Evolutionary conservation across 2,888 invertebrate species (phyloP), one percentile per base, ranked within the genome.

Genomic region (Luperina testacea): DNA sequence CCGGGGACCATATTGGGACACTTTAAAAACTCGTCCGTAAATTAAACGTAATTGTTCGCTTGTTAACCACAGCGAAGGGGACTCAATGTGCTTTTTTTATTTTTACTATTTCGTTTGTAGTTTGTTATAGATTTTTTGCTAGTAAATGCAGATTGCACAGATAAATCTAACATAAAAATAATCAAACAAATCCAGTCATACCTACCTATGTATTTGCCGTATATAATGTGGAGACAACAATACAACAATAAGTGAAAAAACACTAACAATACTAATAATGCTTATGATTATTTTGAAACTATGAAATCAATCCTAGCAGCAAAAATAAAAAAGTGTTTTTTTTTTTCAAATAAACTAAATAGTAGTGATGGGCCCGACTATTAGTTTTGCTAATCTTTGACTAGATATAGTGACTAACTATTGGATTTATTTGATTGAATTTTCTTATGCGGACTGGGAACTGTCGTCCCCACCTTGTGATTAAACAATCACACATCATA

Each of bases 1-100:
- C 80, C 67, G 82, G 51, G 51, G 88, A 92, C 94, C 95, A 94
- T 94, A 95, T 94, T 95, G 95, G 94, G 91, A 91, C 94, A 95
- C 95, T 96, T 96, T 95, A 96, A 96, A 96, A 96, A 95, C 95
- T 93, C 94, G 94, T 95, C 93, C 91, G 94, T 95, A 95, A 97
- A 97, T 97, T 97, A 96, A 97, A 97, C 95, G 95, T 96, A 96
- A 97, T 97, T 97, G 97, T 97, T 96, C 95, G 95, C 95, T 96
- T 92, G 96, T 96, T 96, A 96, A 92, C 92, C 91, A 91, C 91
- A 89, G 78, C 89, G 90, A 90, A 93, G 94, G 94, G 92, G 92
- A 87, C 90, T 82, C 77, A 76, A 83, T 64, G 80, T 79, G 61
- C 32, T 78, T 83, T 90, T 90, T 82, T 82, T 77, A 86, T 81